Evolutionary conservation across 2,888 invertebrate species (phyloP).

Genomic region (Diaprepes abbreviatus): DNA sequence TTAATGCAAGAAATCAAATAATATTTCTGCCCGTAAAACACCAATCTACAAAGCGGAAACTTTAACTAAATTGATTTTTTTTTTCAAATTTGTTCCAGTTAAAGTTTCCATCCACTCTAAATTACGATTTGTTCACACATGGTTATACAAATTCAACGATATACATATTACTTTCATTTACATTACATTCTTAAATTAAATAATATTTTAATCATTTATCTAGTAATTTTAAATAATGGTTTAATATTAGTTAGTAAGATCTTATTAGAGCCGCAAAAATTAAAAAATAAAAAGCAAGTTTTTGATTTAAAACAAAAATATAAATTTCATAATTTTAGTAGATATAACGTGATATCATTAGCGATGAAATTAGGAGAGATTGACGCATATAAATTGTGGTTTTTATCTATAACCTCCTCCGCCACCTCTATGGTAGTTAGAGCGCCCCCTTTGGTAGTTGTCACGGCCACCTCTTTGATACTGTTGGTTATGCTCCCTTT

Average conservation of each 20-base stretch:
- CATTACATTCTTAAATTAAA: too few species aligned
- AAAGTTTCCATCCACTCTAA: too few species aligned
- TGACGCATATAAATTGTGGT: not conserved
- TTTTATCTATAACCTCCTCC: slow-evolving; percentile 53
- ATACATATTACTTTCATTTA: too few species aligned
- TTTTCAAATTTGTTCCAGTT: too few species aligned
- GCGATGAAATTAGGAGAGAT: not conserved
- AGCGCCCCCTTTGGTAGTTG: slow-evolving; percentile 63
- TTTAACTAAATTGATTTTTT: too few species aligned
- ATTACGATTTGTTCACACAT: too few species aligned
- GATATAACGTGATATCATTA: not conserved
- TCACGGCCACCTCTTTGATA: slow-evolving; percentile 64
- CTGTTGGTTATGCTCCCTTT: slow-evolving; percentile 65
- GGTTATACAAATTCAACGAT: too few species aligned
- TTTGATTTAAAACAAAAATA: not conserved
- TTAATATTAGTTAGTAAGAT: not conserved
- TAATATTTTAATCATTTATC: too few species aligned
- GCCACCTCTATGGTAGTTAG: slow-evolving; percentile 50
- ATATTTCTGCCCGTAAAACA: too few species aligned
- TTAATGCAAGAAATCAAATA: too few species aligned
- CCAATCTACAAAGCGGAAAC: too few species aligned
- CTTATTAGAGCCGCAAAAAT: not conserved
- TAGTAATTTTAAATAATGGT: too few species aligned
- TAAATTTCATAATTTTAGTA: not conserved
- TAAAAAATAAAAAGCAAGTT: not conserved